Percentiles rank a stretch among this genome's conserved stretches.
phyloP scores from a whole-genome alignment of 2,888 invertebrate genomes.

The Anagyrus pseudococci region DNA sequence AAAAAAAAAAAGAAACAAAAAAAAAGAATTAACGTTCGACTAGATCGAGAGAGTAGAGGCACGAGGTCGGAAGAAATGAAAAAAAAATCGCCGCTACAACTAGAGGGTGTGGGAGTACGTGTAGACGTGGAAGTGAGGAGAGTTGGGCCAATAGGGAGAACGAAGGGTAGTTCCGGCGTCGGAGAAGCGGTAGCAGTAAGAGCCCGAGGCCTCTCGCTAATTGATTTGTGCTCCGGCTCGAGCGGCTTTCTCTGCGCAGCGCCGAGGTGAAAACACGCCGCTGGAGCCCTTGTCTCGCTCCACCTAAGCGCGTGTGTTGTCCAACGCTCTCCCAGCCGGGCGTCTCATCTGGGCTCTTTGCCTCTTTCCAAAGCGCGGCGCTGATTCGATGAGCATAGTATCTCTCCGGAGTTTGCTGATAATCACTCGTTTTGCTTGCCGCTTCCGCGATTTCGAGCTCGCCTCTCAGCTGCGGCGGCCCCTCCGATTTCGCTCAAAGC shows the following conservation, averaged over 20 bases:
- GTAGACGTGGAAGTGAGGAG: too few species aligned
- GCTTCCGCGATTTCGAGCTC: conserved; percentile 11
- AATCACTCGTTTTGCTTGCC: conserved; percentile 35
- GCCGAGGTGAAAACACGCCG: conserved; percentile 46
- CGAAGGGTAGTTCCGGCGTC: conserved; percentile 26
- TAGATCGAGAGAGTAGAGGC: too few species aligned
- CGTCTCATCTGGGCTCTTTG: conserved; percentile 35
- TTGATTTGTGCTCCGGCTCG: conserved; percentile 56
- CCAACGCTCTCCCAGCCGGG: not conserved
- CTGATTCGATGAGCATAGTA: conserved; percentile 35
- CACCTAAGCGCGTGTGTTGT: conserved; percentile 28
- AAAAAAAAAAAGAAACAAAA: too few species aligned
- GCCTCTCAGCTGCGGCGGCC: too few species aligned
- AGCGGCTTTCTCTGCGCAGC: conserved; percentile 42
- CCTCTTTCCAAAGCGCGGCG: conserved; percentile 29
- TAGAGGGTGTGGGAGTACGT: too few species aligned
- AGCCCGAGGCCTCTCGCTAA: conserved; percentile 51
- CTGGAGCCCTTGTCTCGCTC: too few species aligned
- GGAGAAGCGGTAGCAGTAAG: conserved; percentile 32
- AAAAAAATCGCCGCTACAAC: too few species aligned
- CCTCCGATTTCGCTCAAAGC: conserved; percentile 44
- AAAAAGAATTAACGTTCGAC: too few species aligned
- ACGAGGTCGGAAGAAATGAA: too few species aligned
- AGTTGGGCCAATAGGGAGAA: too few species aligned
- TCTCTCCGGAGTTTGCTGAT: conserved; percentile 23